Evolutionary conservation across 2,113 vertebrate species (phyloP).

Genomic region (Cynopterus brachyotis): DNA sequence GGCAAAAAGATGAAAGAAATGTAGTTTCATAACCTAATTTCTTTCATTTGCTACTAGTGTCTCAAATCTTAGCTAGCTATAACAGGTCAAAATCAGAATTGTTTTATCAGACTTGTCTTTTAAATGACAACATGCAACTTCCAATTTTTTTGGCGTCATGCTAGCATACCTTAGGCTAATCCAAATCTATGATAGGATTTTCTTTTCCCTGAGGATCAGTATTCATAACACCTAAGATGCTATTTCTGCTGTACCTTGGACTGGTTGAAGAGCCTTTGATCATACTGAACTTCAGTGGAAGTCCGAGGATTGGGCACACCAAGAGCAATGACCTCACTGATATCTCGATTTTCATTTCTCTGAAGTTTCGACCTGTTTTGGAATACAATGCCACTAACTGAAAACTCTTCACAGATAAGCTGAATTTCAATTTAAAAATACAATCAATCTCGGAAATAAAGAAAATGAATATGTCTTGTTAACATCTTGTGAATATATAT

Average conservation of each 20-base stretch:
- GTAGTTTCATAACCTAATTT: background rate
- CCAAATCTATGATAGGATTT: background rate
- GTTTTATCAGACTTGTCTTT: background rate
- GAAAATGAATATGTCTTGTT: slow-evolving; percentile 13
- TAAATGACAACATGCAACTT: background rate
- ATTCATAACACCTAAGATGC: background rate
- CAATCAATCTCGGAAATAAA: slow-evolving; percentile 24
- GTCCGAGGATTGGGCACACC: slow-evolving; percentile 93
- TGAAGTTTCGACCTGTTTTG: slow-evolving; percentile 94
- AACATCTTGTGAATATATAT: background rate
- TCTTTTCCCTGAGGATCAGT: background rate
- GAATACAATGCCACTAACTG: slow-evolving; percentile 44
- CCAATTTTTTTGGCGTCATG: background rate
- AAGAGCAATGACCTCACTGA: slow-evolving; percentile 96
- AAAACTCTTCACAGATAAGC: slow-evolving; percentile 31
- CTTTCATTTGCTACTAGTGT: background rate
- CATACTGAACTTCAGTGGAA: slow-evolving; percentile 93
- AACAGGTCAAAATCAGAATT: background rate
- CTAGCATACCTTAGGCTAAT: background rate
- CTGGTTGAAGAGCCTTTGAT: slow-evolving; percentile 97
- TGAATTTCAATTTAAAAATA: slow-evolving; percentile 37
- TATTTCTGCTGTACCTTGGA: slow-evolving; percentile 88
- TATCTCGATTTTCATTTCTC: slow-evolving; percentile 97
- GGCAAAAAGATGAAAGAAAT: slow-evolving; percentile 8
- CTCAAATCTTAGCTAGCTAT: background rate